phyloP scores from a whole-genome alignment of 1,140 invertebrate genomes.

The Protaetia brevitarsis region DNA sequence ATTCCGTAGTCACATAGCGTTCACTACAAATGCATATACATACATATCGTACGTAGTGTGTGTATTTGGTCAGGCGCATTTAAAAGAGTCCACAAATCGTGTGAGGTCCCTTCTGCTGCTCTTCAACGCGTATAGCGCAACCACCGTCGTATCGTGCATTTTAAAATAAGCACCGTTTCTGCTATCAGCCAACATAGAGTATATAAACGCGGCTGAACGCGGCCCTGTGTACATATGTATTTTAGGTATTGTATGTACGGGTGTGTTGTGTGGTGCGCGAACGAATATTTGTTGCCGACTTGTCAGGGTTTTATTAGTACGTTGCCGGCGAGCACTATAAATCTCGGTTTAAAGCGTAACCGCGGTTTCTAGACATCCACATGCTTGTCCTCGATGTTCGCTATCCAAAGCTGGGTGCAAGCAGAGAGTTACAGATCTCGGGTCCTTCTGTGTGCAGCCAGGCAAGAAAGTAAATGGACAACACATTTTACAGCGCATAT shows the following conservation, averaged over 20 bases:
- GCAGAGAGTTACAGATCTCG: no score
- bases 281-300: slow-evolving; percentile 18
- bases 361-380: not conserved
- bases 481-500: no score
- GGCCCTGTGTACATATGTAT: not conserved
- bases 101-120: slow-evolving; percentile 9
- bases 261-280: not conserved
- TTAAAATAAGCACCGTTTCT: not conserved
- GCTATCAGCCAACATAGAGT: no score
- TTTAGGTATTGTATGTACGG: not conserved
- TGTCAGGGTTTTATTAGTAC: slow-evolving; percentile 21
- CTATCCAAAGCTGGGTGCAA: no score
- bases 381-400: no score
- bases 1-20: slow-evolving; percentile 3
- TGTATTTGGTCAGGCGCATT: slow-evolving; percentile 17
- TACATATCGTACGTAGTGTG: not conserved
- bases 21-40: slow-evolving; percentile 8
- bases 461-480: no score
- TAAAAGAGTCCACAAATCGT: slow-evolving; percentile 17
- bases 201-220: not conserved
- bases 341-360: slow-evolving; percentile 16
- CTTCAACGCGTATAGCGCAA: no score
- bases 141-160: not conserved
- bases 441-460: no score
- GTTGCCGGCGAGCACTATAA: slow-evolving; percentile 10